Evolutionary conservation across 1,140 invertebrate genomes (phyloP), one percentile per base, ranked within the genome.

Genomic region (Lucilia sericata): DNA sequence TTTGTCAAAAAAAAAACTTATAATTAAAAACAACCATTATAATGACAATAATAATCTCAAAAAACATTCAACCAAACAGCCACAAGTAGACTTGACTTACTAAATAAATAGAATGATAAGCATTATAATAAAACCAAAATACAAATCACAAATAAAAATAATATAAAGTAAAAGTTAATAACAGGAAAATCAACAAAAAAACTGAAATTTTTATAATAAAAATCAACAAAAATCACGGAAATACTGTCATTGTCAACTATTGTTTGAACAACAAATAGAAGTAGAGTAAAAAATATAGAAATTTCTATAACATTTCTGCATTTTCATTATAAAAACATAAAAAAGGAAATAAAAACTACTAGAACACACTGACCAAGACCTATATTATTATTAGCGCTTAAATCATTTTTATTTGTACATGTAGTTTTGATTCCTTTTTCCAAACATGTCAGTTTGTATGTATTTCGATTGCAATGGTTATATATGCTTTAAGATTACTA

Each of bases 21-120:
- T 42, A 8, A 10, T 42, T 42, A 19, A 70, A 70, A 70, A 3
- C 36, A 80, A 49, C 34, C n/a, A 80, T 47, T 51, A 19, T 51
- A 25, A 19, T 42, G 12, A n/a, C n/a, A n/a, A 80, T 49, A 8
- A 80, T 49, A 80, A 80, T 80, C 9, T 51, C n/a, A 47, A 47
- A 49, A 42, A 49, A 70, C 55, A 60, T 12, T 25, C 65, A 21
- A 49, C 19, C 19, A 51, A 42, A 34, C 75, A 47, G 36, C n/a
- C 76, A 19, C n/a, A 80, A 80, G 76, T 80, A 80, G 76, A 80
- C 76, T 80, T 80, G 76, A 80, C 76, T 80, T 80, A n/a, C n/a
- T n/a, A 80, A 80, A 42, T 42, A 42, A 42, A 51, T 80, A 80
- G 76, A 51, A 80, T 80, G 76, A 80, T 80, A 80, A 80, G 76